Evolutionary conservation across 2,888 invertebrate species (phyloP), one percentile per base, ranked within the genome.

Genomic region (Epinotia brunnichana): DNA sequence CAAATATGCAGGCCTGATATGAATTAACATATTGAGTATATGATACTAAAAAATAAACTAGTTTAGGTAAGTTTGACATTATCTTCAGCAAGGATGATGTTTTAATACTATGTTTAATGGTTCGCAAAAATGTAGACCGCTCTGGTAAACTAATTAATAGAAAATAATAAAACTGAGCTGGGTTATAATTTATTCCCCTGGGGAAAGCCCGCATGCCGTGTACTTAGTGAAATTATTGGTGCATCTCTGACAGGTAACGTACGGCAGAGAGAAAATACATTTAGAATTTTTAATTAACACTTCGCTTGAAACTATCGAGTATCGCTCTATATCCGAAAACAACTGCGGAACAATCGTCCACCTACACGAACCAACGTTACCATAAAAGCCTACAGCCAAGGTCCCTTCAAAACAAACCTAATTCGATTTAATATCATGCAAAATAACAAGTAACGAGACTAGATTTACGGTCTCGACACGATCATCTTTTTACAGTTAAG

Each of bases 221-320:
- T 79, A 79, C 76, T 76, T 77, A 73, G 78, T 77, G 83, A 83
- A 88, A 85, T 87, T 87, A 87, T 82, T 86, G 82, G 84, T 87
- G 86, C 87, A 88, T 87, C 83, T 86, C 85, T 83, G 77, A 84
- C 80, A 81, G 78, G 76, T 77, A 77, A 82, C 81, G 85, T 83
- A 80, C 81, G 81, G 78, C 73, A 62, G 69, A 78, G 79, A 76
- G 78, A 82, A 81, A 79, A 75, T 73, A 59, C 57, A 69, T 71
- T 57, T 39, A 75, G 71, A 70, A 67, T 57, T 64, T 74, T 74
- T 72, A 73, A 69, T 63, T 39, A 69, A 59, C 67, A 63, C 57
- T 48, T 53, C 67, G 15, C 44, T n/a, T 13, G 35, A 41, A 41
- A 41, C 54, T 41, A 41, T 56, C 11, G 10, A 39, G 66, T 66